A percentile compares a stretch with the other conserved stretches of the same genome.
Conservation (phyloP, 2,888 invertebrate species). For the Dysmachus trigonus region DNA sequence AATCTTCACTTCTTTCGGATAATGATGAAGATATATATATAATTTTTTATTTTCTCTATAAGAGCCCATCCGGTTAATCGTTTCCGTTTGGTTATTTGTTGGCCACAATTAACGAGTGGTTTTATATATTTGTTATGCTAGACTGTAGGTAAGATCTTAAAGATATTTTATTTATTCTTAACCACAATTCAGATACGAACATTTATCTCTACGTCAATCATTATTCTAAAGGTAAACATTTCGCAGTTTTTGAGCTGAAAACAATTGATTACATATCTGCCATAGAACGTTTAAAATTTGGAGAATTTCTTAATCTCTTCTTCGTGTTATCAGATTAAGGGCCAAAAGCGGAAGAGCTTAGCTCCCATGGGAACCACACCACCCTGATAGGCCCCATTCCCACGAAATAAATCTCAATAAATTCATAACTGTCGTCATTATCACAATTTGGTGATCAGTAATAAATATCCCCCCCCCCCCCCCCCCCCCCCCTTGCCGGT, state of each 20-base stretch:
- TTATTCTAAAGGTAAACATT: not conserved
- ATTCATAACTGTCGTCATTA: slow-evolving; percentile 26
- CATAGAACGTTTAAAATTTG: not conserved
- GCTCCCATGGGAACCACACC: not conserved
- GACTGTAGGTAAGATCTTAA: no score
- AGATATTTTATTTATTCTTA: no score
- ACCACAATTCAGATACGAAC: no score
- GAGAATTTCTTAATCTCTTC: not conserved
- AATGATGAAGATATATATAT: no score
- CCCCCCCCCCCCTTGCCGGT: not conserved
- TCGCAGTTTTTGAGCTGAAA: not conserved
- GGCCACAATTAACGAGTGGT: no score
- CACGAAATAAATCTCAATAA: slow-evolving; percentile 31
- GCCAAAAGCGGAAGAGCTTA: not conserved
- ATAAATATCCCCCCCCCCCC: slow-evolving; percentile 30
- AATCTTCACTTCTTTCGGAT: no score
- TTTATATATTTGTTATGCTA: no score
- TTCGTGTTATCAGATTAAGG: not conserved
- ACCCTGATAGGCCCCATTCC: not conserved
- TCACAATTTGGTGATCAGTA: slow-evolving; percentile 16
- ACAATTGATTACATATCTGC: not conserved
- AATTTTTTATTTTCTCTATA: no score
- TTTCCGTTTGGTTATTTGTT: no score
- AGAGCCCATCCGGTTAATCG: no score
- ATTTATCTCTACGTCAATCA: no score